phyloP scores from a whole-genome alignment of 2,113 vertebrate species.

The Pholis gunnellus region DNA sequence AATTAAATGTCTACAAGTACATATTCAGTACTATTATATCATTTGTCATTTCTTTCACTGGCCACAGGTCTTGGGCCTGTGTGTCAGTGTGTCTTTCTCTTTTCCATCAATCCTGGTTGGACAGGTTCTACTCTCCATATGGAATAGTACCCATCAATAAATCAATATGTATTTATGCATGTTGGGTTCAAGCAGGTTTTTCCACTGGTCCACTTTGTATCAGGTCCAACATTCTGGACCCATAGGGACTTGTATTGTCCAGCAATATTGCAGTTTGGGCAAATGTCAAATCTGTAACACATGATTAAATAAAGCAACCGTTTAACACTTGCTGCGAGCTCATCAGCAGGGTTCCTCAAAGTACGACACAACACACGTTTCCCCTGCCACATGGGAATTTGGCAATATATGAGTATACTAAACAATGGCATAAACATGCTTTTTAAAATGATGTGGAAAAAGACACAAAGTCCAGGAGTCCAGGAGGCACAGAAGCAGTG shows the following conservation, averaged over 20 bases:
- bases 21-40: background rate
- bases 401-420: background rate
- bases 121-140: background rate
- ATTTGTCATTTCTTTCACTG: background rate
- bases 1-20: background rate
- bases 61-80: background rate
- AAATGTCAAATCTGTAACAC: background rate
- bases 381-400: background rate
- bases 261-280: background rate
- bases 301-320: background rate
- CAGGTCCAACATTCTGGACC: background rate
- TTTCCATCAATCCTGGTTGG: background rate
- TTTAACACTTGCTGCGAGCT: background rate
- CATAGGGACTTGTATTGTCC: background rate
- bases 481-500: background rate
- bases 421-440: background rate
- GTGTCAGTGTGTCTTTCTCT: background rate
- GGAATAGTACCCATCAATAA: background rate
- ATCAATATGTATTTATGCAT: background rate
- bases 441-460: background rate
- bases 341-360: background rate
- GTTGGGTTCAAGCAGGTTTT: background rate
- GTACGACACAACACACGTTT: background rate
- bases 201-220: background rate
- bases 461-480: background rate